Evolutionary conservation across 2,113 vertebrate genomes (phyloP).

Genomic region (Corydoras maculifer): DNA sequence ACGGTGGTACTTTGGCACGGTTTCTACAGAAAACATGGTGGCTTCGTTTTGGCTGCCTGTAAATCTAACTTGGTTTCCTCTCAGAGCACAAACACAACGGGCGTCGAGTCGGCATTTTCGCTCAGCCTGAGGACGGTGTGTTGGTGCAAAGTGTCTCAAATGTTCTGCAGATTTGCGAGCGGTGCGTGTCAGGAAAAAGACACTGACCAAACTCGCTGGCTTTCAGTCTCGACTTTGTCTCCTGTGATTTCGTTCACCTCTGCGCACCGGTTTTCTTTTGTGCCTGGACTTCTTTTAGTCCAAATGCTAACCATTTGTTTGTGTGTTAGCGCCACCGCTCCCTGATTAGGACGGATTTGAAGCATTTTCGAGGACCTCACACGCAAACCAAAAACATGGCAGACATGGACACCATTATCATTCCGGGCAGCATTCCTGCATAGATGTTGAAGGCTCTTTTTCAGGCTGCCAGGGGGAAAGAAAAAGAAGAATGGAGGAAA

Average conservation of each 20-base stretch:
- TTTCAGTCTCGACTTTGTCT: background rate
- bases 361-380: slow-evolving; percentile 41
- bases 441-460: slow-evolving; percentile 14
- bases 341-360: slow-evolving; percentile 43
- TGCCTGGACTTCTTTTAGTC: slow-evolving; percentile 38
- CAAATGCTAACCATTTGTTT: slow-evolving; percentile 45
- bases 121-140: slow-evolving; percentile 11
- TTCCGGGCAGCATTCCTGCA: slow-evolving; percentile 24
- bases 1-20: background rate
- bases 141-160: background rate
- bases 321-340: slow-evolving; percentile 38
- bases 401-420: slow-evolving; percentile 45
- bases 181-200: slow-evolving; percentile 19
- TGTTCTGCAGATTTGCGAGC: slow-evolving; percentile 25
- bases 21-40: background rate
- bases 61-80: background rate
- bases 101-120: background rate
- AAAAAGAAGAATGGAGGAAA: background rate
- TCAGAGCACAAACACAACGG: background rate
- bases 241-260: background rate
- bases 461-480: background rate
- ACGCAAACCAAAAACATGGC: slow-evolving; percentile 34
- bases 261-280: slow-evolving; percentile 31
- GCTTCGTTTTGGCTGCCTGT: background rate
- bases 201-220: background rate